Conservation (phyloP, 2,888 invertebrate genomes). For the Proisotoma minuta region DNA sequence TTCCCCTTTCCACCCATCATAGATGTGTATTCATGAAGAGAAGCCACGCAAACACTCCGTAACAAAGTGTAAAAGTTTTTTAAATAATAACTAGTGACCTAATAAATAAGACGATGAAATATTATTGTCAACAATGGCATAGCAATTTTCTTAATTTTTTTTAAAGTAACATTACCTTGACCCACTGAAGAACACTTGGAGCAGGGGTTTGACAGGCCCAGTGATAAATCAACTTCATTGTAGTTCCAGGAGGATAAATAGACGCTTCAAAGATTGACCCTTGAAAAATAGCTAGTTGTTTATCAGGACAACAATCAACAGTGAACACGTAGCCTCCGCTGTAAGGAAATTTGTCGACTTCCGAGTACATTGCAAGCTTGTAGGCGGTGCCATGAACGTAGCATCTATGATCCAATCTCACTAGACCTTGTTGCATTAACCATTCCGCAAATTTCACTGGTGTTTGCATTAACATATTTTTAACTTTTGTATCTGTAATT, state of each 20-base stretch:
- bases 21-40: slow-evolving; percentile 70
- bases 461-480: slow-evolving; percentile 72
- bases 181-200: slow-evolving; percentile 84
- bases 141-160: not conserved
- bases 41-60: slow-evolving; percentile 72
- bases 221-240: slow-evolving; percentile 80
- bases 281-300: slow-evolving; percentile 79
- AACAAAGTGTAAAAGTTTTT: slow-evolving; percentile 66
- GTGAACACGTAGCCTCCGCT: slow-evolving; percentile 91
- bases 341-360: slow-evolving; percentile 76
- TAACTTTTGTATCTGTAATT: slow-evolving; percentile 68
- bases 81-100: slow-evolving; percentile 63
- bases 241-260: slow-evolving; percentile 73
- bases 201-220: slow-evolving; percentile 89
- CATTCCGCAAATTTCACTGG: slow-evolving; percentile 84
- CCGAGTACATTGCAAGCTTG: slow-evolving; percentile 80
- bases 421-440: slow-evolving; percentile 78
- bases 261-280: slow-evolving; percentile 83
- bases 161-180: slow-evolving; percentile 55
- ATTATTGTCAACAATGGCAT: not conserved
- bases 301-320: slow-evolving; percentile 76
- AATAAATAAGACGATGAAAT: slow-evolving; percentile 3
- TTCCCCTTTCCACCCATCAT: slow-evolving; percentile 68
- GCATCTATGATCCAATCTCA: slow-evolving; percentile 75
- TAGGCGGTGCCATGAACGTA: slow-evolving; percentile 62